Base-by-base conservation (phyloP, 2,888 invertebrate genomes). In the Corythucha ciliata region DNA sequence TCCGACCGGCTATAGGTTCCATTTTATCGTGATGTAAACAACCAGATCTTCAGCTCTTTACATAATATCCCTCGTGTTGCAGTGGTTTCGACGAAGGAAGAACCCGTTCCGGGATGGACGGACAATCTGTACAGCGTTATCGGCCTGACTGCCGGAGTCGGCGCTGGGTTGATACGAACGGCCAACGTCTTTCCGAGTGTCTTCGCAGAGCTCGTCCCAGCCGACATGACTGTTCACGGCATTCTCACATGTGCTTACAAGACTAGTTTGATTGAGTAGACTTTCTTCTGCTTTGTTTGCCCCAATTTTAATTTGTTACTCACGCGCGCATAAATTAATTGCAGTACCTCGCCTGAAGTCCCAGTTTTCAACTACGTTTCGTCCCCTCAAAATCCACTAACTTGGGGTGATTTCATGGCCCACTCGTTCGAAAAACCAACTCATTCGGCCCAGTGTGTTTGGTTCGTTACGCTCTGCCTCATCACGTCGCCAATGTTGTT, bases 321-420 rank as follows among this genome's bases (percentile, higher is more conserved):
- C n/a, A n/a, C n/a, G n/a, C n/a, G n/a, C n/a, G n/a, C n/a, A n/a
- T 5, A 33, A 16, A 18, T 47, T 2, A 16, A 25, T 55, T 52
- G 7, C 44, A 53, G 49, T 5, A 40, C 41, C 1, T 16, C 22
- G n/a, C 34, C 20, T n/a, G 48, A 52, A 16, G 52, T 54, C n/a
- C 56, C 54, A 0, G 79, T 92, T 27, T 92, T 84, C 72, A 92
- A 92, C 69, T 87, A 81, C 67, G 84, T 88, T 2, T 83, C 89
- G 1, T 83, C 87, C 0, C 72, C 74, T 1, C 76, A 83, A 53
- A 88, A 90, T 64, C 78, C 79, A 1, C 69, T 92, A 40, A 80
- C 79, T 0, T 94, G 93, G 93, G 75, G 72, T 0, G 74, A 81
- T 37, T 85, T 85, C 60, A 64, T 72, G 3, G 77, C 76, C 56